Percentiles rank a stretch among this genome's conserved stretches.
phyloP scores from a whole-genome alignment of 2,113 vertebrate genomes.

The Merops nubicus region DNA sequence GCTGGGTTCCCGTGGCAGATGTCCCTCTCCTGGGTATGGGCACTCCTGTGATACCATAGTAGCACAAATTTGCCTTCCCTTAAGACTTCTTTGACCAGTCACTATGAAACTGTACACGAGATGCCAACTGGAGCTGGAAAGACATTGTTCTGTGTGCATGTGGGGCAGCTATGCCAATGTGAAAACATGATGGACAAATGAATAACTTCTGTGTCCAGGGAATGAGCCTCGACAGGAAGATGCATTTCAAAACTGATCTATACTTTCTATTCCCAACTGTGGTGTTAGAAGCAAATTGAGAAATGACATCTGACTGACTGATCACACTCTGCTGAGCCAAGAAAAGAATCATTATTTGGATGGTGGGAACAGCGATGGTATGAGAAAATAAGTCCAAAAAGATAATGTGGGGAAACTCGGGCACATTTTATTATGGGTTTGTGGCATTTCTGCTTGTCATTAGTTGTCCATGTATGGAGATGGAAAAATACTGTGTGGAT shows the following conservation, averaged over 20 bases:
- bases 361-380: neutral
- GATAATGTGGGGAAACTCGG: neutral
- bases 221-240: neutral
- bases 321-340: neutral
- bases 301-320: neutral
- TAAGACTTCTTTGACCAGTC: neutral
- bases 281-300: neutral
- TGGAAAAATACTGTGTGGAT: neutral
- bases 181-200: neutral
- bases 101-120: neutral
- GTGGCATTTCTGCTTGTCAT: neutral
- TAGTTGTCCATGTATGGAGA: neutral
- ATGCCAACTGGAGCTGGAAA: neutral
- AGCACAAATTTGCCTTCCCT: neutral
- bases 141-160: neutral
- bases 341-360: neutral
- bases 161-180: neutral
- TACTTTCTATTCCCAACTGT: neutral
- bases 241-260: neutral
- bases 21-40: rapidly evolving
- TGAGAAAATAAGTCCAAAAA: slow-evolving; percentile 10
- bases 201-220: neutral
- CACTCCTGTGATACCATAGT: neutral
- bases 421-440: neutral
- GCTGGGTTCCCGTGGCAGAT: neutral